phyloP scores from a whole-genome alignment of 2,888 invertebrate genomes.

The Luperina nickerlii region DNA sequence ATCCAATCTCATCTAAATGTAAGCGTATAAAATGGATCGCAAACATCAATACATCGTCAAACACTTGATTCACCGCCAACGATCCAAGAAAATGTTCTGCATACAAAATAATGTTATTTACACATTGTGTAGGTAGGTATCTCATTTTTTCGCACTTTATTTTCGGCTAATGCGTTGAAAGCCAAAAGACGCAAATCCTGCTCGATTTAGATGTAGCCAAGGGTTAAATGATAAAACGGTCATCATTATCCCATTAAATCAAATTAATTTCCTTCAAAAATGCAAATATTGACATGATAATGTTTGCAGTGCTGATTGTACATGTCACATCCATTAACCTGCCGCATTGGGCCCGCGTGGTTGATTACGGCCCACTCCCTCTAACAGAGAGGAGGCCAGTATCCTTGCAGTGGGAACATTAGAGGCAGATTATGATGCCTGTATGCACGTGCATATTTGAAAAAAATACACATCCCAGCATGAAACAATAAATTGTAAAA shows the following conservation, averaged over 20 bases:
- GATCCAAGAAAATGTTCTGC: conserved; percentile 40
- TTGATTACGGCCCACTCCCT: too few species aligned
- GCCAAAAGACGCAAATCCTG: conserved; percentile 16
- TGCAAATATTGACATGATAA: too few species aligned
- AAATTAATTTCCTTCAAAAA: too few species aligned
- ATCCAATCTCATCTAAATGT: conserved; percentile 30
- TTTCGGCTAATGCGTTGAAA: conserved; percentile 22
- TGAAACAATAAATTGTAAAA: not conserved
- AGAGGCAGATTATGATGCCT: too few species aligned
- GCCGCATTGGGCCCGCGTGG: too few species aligned
- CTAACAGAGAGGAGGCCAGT: too few species aligned
- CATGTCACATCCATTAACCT: too few species aligned
- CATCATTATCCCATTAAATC: not conserved
- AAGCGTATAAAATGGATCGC: conserved; percentile 43
- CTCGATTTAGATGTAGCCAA: conserved; percentile 8
- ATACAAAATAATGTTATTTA: conserved; percentile 42
- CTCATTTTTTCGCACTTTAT: conserved; percentile 25
- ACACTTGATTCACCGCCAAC: conserved; percentile 64
- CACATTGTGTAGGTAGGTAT: conserved; percentile 25
- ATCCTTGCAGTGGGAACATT: too few species aligned
- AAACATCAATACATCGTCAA: conserved; percentile 54
- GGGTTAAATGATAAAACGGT: not conserved
- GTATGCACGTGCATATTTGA: too few species aligned
- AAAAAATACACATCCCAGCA: not conserved
- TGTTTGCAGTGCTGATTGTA: too few species aligned